Percentiles rank a stretch among this genome's conserved stretches.
Evolutionary conservation across 2,888 invertebrate species (phyloP).

Genomic region (Julus scanicus): DNA sequence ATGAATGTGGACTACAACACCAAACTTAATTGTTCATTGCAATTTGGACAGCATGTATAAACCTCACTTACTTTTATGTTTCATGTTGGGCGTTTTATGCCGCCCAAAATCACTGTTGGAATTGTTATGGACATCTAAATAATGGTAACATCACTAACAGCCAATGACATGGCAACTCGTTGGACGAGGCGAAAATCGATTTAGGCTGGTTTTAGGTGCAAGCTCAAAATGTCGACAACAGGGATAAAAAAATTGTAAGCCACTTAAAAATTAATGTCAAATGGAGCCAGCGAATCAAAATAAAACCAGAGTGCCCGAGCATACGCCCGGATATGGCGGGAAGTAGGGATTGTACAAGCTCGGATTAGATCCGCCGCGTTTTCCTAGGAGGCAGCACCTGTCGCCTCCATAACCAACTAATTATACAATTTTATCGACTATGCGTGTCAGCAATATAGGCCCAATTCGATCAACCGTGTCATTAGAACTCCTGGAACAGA

Average conservation of each 20-base stretch:
- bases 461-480: not conserved
- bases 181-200: conserved; percentile 14
- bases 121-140: conserved; percentile 29
- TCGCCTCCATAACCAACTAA: not conserved
- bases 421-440: not conserved
- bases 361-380: not conserved
- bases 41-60: not conserved
- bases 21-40: not conserved
- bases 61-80: not conserved
- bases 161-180: conserved; percentile 32
- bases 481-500: not conserved
- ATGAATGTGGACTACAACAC: not conserved
- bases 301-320: not conserved
- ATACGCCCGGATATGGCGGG: not conserved
- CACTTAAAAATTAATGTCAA: conserved; percentile 38
- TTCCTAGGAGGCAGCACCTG: conserved; percentile 19
- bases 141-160: conserved; percentile 29
- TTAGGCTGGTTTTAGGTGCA: not conserved
- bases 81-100: not conserved
- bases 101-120: conserved; percentile 24
- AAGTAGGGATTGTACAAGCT: not conserved
- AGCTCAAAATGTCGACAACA: conserved; percentile 25
- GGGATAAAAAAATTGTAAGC: not conserved
- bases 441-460: not conserved
- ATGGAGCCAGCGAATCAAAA: conserved; percentile 9